Percentiles rank a stretch among this genome's conserved stretches.
Evolutionary conservation across 2,888 invertebrate species (phyloP).

Genomic region (Heliconius hortense): DNA sequence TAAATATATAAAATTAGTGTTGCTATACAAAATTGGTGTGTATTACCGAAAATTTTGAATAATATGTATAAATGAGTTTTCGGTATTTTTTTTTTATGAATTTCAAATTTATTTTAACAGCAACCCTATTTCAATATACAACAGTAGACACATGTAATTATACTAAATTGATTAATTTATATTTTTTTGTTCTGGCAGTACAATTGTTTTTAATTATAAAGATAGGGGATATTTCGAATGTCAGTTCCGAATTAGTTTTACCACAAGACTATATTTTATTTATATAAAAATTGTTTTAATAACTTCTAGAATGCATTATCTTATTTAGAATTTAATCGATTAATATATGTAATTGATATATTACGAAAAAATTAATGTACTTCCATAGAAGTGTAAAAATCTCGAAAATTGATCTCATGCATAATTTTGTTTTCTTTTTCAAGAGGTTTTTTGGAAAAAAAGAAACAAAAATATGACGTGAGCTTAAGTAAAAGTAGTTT

Average conservation of each 20-base stretch:
- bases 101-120: background rate
- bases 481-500: background rate
- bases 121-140: constrained; percentile 18
- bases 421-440: constrained; percentile 19
- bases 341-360: constrained; percentile 2
- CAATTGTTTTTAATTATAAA: background rate
- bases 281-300: constrained; percentile 29
- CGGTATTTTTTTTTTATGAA: background rate
- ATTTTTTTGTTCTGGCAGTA: constrained; percentile 26
- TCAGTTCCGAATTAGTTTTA: constrained; percentile 14
- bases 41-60: too few relatives aligned
- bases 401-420: constrained; percentile 57
- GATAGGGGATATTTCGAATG: constrained; percentile 16
- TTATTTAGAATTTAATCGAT: constrained; percentile 35
- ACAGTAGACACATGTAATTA: constrained; percentile 16
- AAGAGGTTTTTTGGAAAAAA: background rate
- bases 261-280: constrained; percentile 29
- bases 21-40: background rate
- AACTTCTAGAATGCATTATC: constrained; percentile 24
- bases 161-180: constrained; percentile 11
- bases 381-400: constrained; percentile 51
- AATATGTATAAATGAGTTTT: too few relatives aligned
- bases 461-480: constrained; percentile 9
- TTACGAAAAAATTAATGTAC: background rate
- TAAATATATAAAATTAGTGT: constrained; percentile 4